Conservation (phyloP, 2,888 invertebrate genomes). For the Sesamia inferens region DNA sequence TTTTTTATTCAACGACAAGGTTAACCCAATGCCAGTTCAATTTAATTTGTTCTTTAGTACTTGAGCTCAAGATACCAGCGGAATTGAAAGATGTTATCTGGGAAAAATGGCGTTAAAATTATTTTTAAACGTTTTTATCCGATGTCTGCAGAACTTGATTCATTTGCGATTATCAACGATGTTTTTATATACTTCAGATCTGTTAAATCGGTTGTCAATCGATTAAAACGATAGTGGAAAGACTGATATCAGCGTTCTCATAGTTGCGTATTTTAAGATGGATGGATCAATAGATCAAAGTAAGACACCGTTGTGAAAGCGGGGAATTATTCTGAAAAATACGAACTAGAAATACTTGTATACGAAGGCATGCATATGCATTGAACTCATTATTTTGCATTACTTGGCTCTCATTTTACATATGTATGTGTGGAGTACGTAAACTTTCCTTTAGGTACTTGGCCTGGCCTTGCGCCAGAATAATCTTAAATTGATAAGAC, state of each 20-base stretch:
- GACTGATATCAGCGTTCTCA: slow-evolving; percentile 15
- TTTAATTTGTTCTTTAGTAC: slow-evolving; percentile 58
- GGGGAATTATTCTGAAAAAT: slow-evolving; percentile 41
- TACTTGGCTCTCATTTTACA: slow-evolving; percentile 43
- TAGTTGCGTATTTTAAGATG: slow-evolving; percentile 17
- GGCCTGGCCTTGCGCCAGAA: slow-evolving; percentile 60
- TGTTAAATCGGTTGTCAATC: neutral
- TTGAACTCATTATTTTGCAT: slow-evolving; percentile 54
- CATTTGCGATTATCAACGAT: slow-evolving; percentile 1
- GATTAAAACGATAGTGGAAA: slow-evolving; percentile 8
- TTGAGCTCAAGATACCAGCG: slow-evolving; percentile 48
- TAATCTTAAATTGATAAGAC: slow-evolving; percentile 54
- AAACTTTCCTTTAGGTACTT: slow-evolving; percentile 57
- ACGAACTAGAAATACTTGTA: slow-evolving; percentile 46
- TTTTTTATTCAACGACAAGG: slow-evolving; percentile 65
- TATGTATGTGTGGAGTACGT: slow-evolving; percentile 48
- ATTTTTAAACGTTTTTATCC: slow-evolving; percentile 26
- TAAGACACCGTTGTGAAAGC: slow-evolving; percentile 36
- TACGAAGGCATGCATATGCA: slow-evolving; percentile 40
- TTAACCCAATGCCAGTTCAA: slow-evolving; percentile 60
- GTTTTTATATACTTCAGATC: slow-evolving; percentile 13
- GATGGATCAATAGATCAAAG: slow-evolving; percentile 31
- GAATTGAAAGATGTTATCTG: slow-evolving; percentile 33
- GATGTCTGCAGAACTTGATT: slow-evolving; percentile 3
- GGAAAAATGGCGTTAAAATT: slow-evolving; percentile 5